Base-by-base conservation (phyloP, 2,888 invertebrate genomes). In the Creontiades dilutus region DNA sequence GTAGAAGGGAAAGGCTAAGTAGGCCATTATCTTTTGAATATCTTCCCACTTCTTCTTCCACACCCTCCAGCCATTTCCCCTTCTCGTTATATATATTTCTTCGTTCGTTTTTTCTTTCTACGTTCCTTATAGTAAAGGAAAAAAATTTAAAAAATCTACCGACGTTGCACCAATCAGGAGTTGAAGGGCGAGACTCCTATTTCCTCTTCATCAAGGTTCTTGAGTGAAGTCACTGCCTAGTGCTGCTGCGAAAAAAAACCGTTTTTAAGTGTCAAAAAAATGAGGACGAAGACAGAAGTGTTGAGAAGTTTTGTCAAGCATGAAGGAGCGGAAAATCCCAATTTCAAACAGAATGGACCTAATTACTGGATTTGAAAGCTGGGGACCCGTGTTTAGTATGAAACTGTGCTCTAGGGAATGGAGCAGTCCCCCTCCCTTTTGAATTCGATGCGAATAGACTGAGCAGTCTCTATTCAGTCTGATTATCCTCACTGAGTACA, bases 1-100 rank as follows among this genome's bases (percentile, higher is more conserved):
- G 86, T 75, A 48, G 86, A 19, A 61, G 28, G 27, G 37, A 46
- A 48, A 68, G 75, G 55, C 88, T 88, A 88, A 88, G 88, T 88
- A 88, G 88, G 88, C 88, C 88, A 88, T 88, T 88, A 88, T 76
- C 78, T 88, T 78, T 55, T 88, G 88, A 88, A 88, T 88, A 88
- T 78, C 88, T 78, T 78, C 55, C 80, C 37, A 16, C 16, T 86
- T 3, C 47, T 75, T 23, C 16, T n/a, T 47, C 68, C 68, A 81
- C 47, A 14, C 75, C 61, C 47, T 48, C 47, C 23, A 19, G n/a
- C 52, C 75, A 19, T 80, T 80, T 37, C 23, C 27, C 27, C 16
- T 78, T 52, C 82, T 82, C 82, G 52, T 82, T 82, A 82, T 82
- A 82, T 52, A 52, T 81, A 47, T 81, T 82, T 52, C 82, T 14